phyloP scores from a whole-genome alignment of 2,888 invertebrate genomes.

The Platerodrilus igneus region DNA sequence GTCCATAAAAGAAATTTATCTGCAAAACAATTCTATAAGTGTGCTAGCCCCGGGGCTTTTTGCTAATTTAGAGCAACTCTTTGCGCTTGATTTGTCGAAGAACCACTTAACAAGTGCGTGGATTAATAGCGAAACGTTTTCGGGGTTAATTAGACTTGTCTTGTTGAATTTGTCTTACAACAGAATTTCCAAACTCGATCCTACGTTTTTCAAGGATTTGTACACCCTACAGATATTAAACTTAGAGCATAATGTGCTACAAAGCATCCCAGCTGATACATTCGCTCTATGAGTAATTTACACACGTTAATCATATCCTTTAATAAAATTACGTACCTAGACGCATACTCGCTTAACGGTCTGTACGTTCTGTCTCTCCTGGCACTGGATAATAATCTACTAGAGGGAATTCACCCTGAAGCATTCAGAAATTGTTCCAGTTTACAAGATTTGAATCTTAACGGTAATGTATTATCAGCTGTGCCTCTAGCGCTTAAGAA shows the following conservation, averaged over 20 bases:
- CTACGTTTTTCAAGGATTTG: slow-evolving; percentile 78
- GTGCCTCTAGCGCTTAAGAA: slow-evolving; percentile 79
- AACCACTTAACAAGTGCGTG: slow-evolving; percentile 84
- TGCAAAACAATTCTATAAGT: slow-evolving; percentile 88
- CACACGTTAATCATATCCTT: slow-evolving; percentile 83
- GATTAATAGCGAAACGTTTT: slow-evolving; percentile 81
- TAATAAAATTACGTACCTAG: slow-evolving; percentile 79
- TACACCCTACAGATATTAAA: slow-evolving; percentile 83
- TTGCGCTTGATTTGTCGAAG: slow-evolving; percentile 76
- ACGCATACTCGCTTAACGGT: slow-evolving; percentile 82
- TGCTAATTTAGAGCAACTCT: slow-evolving; percentile 75
- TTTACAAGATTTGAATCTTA: slow-evolving; percentile 84
- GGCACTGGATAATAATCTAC: slow-evolving; percentile 79
- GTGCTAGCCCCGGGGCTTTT: slow-evolving; percentile 81
- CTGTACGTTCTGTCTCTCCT: slow-evolving; percentile 80
- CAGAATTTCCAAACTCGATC: slow-evolving; percentile 73
- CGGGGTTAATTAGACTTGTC: slow-evolving; percentile 82
- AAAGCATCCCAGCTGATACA: slow-evolving; percentile 79
- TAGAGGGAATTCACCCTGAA: slow-evolving; percentile 79
- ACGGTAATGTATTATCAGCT: slow-evolving; percentile 76
- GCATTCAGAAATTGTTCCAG: slow-evolving; percentile 89
- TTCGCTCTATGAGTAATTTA: slow-evolving; percentile 87
- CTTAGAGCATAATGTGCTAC: slow-evolving; percentile 77
- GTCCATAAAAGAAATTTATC: slow-evolving; percentile 80
- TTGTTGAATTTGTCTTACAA: slow-evolving; percentile 83